These are phyloP conservation scores for Hydrocynus forskahlii DNA, from an alignment of 2,797 vertebrate genomes.

Conservation along the genomic window DNA sequence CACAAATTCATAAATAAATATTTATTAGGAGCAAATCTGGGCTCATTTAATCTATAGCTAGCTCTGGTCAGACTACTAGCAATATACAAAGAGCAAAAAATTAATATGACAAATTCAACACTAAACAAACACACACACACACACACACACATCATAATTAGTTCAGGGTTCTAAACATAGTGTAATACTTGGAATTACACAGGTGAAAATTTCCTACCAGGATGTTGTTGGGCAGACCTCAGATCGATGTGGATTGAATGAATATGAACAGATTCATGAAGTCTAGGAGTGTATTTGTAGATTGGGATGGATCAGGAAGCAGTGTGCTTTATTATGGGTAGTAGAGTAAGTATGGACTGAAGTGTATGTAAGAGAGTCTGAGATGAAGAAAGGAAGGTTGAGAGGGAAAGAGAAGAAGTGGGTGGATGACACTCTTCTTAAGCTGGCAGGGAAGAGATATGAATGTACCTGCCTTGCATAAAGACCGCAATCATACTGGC, in stretches of 20 bases:
- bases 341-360: constrained; percentile 29
- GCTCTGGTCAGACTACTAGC: neutral
- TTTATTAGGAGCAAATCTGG: constrained; percentile 51
- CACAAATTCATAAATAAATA: constrained; percentile 53
- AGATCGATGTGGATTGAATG: constrained; percentile 30
- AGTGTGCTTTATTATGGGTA: constrained; percentile 36
- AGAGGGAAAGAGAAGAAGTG: constrained; percentile 28
- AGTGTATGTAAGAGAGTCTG: constrained; percentile 18
- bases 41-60: constrained; percentile 25
- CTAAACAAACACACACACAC: constrained; percentile 10
- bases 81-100: constrained; percentile 24
- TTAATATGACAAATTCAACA: constrained; percentile 20
- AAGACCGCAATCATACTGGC: constrained; percentile 30
- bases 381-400: constrained; percentile 38
- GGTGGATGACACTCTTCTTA: constrained; percentile 35
- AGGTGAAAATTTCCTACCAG: neutral
- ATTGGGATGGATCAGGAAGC: constrained; percentile 30
- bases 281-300: constrained; percentile 35
- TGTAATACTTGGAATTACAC: constrained; percentile 20
- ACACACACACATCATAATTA: constrained; percentile 9
- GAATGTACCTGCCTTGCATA: neutral
- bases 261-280: constrained; percentile 24
- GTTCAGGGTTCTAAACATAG: constrained; percentile 17
- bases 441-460: constrained; percentile 30
- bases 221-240: neutral